These are phyloP conservation scores for Actinernus sp. DNA, from an alignment of 92 coral and sea anemone species.

Conservation along the genomic window DNA sequence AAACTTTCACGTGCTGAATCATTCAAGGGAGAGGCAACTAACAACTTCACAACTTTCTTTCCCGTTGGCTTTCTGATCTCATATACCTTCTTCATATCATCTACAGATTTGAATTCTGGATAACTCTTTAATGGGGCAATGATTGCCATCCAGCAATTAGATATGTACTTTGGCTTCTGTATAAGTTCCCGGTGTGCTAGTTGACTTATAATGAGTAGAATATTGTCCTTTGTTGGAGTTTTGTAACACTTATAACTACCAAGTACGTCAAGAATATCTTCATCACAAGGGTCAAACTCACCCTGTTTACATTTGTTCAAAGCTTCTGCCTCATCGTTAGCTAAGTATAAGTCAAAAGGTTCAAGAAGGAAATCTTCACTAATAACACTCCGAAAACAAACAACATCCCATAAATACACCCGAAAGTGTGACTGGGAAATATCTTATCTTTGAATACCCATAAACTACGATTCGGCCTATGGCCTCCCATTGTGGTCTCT, in stretches of 20 bases:
- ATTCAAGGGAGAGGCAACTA: constrained; percentile 2
- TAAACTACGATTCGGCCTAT: constrained; percentile 26
- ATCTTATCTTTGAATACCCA: not conserved
- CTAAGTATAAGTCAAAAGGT: constrained; percentile 26
- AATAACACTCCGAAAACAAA: no score
- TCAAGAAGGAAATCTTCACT: constrained; percentile 34
- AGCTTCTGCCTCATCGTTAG: constrained; percentile 42
- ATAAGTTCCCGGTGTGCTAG: constrained; percentile 48
- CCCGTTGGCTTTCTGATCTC: constrained; percentile 20
- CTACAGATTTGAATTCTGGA: constrained; percentile 17
- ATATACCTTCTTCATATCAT: constrained; percentile 21
- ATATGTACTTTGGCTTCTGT: constrained; percentile 33
- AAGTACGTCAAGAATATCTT: constrained; percentile 40
- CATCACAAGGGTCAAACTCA: constrained; percentile 42
- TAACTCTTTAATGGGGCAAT: constrained; percentile 20
- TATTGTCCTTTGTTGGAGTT: constrained; percentile 20
- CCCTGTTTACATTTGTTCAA: constrained; percentile 17
- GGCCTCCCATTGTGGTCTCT: constrained; percentile 21
- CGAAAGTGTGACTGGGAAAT: constrained; percentile 31
- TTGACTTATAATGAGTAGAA: constrained; percentile 5
- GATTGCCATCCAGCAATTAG: constrained; percentile 37
- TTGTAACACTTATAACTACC: constrained; percentile 39
- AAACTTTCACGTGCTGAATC: constrained; percentile 43
- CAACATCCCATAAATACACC: constrained; percentile 42
- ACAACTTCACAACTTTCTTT: constrained; percentile 25